phyloP scores from a whole-genome alignment of 2,113 vertebrate species.

The Axis porcinus region DNA sequence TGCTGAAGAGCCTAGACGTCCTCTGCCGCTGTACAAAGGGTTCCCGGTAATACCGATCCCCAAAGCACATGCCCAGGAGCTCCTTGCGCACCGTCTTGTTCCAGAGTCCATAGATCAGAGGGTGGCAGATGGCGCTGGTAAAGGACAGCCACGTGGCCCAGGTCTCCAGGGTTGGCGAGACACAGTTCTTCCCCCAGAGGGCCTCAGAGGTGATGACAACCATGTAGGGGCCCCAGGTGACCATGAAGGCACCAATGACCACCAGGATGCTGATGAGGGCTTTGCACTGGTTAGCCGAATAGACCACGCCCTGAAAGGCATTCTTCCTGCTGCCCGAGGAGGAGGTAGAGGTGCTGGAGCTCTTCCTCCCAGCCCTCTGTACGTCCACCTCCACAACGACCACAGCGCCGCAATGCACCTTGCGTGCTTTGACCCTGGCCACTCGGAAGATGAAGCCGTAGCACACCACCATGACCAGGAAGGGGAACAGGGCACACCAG shows the following conservation, averaged over 20 bases:
- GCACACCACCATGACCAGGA: conserved; percentile 91
- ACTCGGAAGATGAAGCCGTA: conserved; percentile 97
- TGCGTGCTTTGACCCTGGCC: conserved; percentile 95
- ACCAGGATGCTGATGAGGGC: conserved; percentile 96
- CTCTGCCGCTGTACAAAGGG: conserved; percentile 92
- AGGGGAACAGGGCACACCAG: conserved; percentile 93
- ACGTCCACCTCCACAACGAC: conserved; percentile 86
- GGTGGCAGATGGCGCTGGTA: conserved; percentile 94
- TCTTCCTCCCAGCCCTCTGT: conserved; percentile 90
- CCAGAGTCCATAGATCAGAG: conserved; percentile 97
- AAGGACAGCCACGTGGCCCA: conserved; percentile 96
- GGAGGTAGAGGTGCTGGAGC: conserved; percentile 94
- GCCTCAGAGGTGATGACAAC: conserved; percentile 93
- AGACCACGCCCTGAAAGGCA: conserved; percentile 85
- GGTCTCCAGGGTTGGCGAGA: conserved; percentile 91
- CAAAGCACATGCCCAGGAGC: conserved; percentile 96
- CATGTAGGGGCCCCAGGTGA: conserved; percentile 97
- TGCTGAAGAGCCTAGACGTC: conserved; percentile 94
- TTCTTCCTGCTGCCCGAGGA: conserved; percentile 92
- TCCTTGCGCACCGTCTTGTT: conserved; percentile 99
- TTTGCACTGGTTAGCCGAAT: conserved; percentile 98
- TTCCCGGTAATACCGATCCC: conserved; percentile 94
- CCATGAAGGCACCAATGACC: conserved; percentile 92
- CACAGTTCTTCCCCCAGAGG: conserved; percentile 90
- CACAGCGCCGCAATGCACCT: conserved; percentile 93